These are phyloP conservation scores for Anoplophora glabripennis DNA, from an alignment of 1,140 invertebrate species.

Conservation along the genomic window DNA sequence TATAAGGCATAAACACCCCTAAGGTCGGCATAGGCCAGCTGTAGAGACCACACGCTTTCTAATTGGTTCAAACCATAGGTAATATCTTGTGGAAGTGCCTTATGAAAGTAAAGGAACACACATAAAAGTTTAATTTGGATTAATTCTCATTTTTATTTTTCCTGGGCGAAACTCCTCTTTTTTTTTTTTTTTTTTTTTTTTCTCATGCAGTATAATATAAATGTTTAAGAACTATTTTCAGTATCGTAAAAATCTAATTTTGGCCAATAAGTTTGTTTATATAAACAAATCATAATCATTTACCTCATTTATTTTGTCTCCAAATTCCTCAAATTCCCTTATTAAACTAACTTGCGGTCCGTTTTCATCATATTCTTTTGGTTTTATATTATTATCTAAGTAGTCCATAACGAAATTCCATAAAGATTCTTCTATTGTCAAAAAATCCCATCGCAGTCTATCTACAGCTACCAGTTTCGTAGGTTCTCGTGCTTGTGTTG, in stretches of 20 bases:
- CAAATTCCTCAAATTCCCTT: conserved; percentile 55
- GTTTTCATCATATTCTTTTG: conserved; percentile 36
- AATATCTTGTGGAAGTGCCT: conserved; percentile 38
- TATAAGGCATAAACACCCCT: conserved; percentile 58
- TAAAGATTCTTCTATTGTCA: conserved; percentile 52
- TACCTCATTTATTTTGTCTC: conserved; percentile 43
- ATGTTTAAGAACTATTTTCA: too few relatives aligned
- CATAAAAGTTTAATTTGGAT: too few relatives aligned
- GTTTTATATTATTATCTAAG: conserved; percentile 45
- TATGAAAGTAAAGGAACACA: background rate
- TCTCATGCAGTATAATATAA: too few relatives aligned
- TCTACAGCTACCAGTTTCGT: conserved; percentile 50
- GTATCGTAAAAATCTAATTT: too few relatives aligned
- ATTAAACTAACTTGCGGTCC: conserved; percentile 52
- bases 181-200: background rate
- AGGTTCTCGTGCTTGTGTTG: conserved; percentile 1
- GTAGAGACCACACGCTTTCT: conserved; percentile 58
- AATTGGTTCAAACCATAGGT: conserved; percentile 47
- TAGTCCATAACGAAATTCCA: conserved; percentile 50
- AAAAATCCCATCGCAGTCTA: conserved; percentile 54
- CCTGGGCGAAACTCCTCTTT: background rate
- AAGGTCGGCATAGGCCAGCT: conserved; percentile 53
- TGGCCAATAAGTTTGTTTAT: too few relatives aligned
- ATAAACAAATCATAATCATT: too few relatives aligned
- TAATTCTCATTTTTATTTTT: too few relatives aligned